Evolutionary conservation across 2,113 vertebrate species (phyloP).

Genomic region (Sander lucioperca): DNA sequence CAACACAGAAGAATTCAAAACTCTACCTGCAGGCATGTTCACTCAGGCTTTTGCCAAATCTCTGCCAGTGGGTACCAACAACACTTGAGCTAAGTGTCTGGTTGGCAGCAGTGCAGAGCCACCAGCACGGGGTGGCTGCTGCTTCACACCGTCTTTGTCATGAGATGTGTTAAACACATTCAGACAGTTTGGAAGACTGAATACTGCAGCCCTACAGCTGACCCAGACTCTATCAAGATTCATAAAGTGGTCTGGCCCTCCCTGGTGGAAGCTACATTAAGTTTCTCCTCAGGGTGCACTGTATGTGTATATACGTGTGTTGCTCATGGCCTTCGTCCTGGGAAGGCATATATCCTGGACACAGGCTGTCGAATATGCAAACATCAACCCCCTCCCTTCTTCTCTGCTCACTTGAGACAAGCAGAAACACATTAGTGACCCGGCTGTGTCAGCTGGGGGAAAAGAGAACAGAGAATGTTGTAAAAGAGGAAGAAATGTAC

Average conservation of each 20-base stretch:
- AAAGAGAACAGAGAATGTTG: constrained; percentile 18
- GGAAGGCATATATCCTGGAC: constrained; percentile 56
- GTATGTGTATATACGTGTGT: constrained; percentile 24
- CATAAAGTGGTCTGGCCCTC: constrained; percentile 64
- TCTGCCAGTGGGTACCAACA: constrained; percentile 63
- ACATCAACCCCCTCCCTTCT: constrained; percentile 38
- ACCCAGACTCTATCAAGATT: constrained; percentile 74
- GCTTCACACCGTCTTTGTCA: constrained; percentile 40
- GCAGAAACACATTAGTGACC: constrained; percentile 58
- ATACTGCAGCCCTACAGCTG: constrained; percentile 37
- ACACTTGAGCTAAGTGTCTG: constrained; percentile 53
- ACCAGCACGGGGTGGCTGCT: constrained; percentile 25
- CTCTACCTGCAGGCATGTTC: background rate
- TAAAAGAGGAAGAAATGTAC: constrained; percentile 35
- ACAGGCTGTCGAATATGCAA: constrained; percentile 54
- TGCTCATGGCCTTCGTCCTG: constrained; percentile 53
- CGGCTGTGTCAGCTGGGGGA: constrained; percentile 4
- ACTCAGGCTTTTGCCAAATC: constrained; percentile 36
- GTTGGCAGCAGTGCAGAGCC: constrained; percentile 49
- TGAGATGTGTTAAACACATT: constrained; percentile 56
- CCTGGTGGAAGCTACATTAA: constrained; percentile 59
- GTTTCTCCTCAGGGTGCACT: constrained; percentile 42
- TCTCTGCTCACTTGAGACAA: constrained; percentile 43
- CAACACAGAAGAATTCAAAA: background rate
- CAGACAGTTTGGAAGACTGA: constrained; percentile 46